Base-by-base conservation (phyloP, 1,140 invertebrate genomes). In the Augochlora pura region DNA sequence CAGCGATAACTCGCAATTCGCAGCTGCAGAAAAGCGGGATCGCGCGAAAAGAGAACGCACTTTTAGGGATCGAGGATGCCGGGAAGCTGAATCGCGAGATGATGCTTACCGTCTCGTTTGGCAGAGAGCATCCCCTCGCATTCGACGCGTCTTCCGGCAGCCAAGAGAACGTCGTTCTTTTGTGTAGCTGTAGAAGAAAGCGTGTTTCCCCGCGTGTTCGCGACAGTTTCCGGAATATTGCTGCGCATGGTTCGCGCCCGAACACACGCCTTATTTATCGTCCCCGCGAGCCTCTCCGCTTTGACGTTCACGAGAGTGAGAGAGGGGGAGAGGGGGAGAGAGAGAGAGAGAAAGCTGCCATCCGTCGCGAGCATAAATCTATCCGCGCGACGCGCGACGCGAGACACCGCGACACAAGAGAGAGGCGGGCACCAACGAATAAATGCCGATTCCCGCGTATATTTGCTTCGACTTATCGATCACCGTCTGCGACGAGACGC, bases 211-310 rank as follows among this genome's bases (percentile, higher is more conserved):
- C 6, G 25, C 27, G 18, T n/a, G n/a, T 21, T 23, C 21, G 38
- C 54, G 49, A 46, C 23, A n/a, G 59, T 63, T 63, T 59, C 14
- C 23, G 10, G 39, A 63, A 63, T 63, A 72, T 72, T n/a, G 70
- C 32, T 14, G 5, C 21, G 32, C 23, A 39, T 7, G 12, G n/a
- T 32, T 62, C 2, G 18, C 39, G 27, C n/a, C 38, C 32, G 21
- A 23, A 2, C 59, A 16, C 42, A 23, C 42, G 42, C 27, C 42
- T 63, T 52, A 73, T 73, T 63, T 64, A 73, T 73, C 70, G 39
- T 12, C 39, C 9, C 39, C 9, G 16, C 21, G 9, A n/a, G 1
- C 2, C 23, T 32, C 42, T 10, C 23, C 27, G 12, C 60, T 64
- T 72, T 32, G 70, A 71, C 57, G 16, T 27, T 46, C 7, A 59